Percentiles rank a stretch among this genome's conserved stretches.
Conservation (phyloP, 2,888 invertebrate species). For the Leucophenga montana region DNA sequence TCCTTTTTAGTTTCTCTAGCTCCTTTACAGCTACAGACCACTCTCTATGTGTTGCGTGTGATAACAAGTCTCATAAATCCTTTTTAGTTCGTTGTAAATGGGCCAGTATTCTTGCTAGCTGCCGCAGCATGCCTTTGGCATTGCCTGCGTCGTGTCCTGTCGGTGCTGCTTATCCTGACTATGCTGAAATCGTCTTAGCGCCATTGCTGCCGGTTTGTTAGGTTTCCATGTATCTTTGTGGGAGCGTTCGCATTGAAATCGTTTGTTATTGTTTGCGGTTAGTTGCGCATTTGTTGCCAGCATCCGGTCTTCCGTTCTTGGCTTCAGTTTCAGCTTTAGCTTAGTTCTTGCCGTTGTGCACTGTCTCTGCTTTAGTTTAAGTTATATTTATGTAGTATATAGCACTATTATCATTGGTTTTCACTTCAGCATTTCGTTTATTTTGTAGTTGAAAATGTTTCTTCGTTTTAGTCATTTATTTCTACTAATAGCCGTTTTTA, state of each 20-base stretch:
- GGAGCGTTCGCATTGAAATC: constrained; percentile 46
- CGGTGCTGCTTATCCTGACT: not conserved
- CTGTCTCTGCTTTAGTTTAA: constrained; percentile 32
- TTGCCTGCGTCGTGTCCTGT: not conserved
- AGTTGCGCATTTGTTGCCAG: constrained; percentile 47
- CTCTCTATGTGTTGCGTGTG: constrained; percentile 47
- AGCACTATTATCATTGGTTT: too few species aligned
- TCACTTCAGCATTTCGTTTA: too few species aligned
- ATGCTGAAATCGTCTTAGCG: constrained; percentile 1
- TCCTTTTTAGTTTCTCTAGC: too few species aligned
- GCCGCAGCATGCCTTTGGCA: not conserved
- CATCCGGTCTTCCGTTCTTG: constrained; percentile 1
- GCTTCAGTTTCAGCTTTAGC: not conserved
- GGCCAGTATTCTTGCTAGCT: constrained; percentile 41
- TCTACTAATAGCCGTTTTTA: not conserved
- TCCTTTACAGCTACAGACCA: not conserved
- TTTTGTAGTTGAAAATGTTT: too few species aligned
- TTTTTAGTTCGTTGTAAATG: constrained; percentile 56
- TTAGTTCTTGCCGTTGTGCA: constrained; percentile 1
- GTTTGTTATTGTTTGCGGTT: constrained; percentile 67
- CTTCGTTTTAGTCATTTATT: not conserved
- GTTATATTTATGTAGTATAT: constrained; percentile 41
- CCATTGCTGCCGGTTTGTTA: too few species aligned
- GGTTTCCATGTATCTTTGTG: constrained; percentile 16
- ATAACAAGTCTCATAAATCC: constrained; percentile 68